Evolutionary conservation across 1,140 invertebrate genomes (phyloP).

Genomic region (Drosophila nannoptera): DNA sequence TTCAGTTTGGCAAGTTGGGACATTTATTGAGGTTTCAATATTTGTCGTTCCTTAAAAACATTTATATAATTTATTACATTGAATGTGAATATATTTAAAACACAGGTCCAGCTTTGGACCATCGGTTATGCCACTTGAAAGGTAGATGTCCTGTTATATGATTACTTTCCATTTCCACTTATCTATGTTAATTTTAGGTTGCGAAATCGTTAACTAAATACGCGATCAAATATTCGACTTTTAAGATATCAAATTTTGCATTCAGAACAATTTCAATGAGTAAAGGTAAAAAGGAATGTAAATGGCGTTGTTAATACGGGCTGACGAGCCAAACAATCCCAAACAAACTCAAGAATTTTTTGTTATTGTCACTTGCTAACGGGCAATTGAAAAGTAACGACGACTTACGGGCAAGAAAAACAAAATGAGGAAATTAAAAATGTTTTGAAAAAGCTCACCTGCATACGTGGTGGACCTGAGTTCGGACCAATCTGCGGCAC

Average conservation of each 20-base stretch:
- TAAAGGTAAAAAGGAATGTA: conserved; percentile 47
- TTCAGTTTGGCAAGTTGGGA: neutral
- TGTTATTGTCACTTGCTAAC: conserved; percentile 18
- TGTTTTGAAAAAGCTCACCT: conserved; percentile 55
- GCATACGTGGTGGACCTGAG: conserved; percentile 76
- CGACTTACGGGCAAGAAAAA: conserved; percentile 18
- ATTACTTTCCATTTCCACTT: conserved; percentile 1
- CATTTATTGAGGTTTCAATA: neutral
- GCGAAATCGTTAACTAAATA: conserved; percentile 8
- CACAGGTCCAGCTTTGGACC: neutral
- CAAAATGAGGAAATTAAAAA: conserved; percentile 13
- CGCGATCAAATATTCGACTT: conserved; percentile 25
- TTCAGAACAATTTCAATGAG: conserved; percentile 78
- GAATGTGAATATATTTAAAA: neutral
- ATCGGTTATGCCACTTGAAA: neutral
- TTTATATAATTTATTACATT: neutral
- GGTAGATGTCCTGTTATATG: conserved; percentile 4
- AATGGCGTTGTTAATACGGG: conserved; percentile 54
- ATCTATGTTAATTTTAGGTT: conserved; percentile 14
- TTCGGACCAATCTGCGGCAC: conserved; percentile 78
- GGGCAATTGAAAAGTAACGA: conserved; percentile 25
- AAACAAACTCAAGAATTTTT: conserved; percentile 30
- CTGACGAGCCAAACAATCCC: conserved; percentile 22
- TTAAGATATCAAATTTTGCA: conserved; percentile 61
- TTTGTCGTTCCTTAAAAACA: neutral